These are phyloP conservation scores for Drosophila infuscata DNA, from an alignment of 2,888 invertebrate genomes.

Conservation along the genomic window DNA sequence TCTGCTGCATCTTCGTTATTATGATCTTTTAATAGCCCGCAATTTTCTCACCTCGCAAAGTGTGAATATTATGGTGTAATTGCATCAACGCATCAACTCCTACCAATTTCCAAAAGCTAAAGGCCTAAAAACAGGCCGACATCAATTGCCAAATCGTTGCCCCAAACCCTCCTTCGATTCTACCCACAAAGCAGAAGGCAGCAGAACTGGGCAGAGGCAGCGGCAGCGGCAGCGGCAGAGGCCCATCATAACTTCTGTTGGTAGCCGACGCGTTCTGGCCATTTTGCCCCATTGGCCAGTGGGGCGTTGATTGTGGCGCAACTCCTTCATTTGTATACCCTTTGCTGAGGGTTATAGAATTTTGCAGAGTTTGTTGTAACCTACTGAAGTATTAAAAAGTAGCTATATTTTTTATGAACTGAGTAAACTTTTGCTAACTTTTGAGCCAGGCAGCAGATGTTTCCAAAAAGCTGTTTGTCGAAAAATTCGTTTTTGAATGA, in stretches of 20 bases:
- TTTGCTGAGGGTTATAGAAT: neutral
- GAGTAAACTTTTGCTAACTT: too few relatives aligned
- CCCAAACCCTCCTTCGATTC: neutral
- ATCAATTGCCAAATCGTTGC: constrained; percentile 74
- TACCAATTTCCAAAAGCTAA: constrained; percentile 82
- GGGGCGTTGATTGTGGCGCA: constrained; percentile 78
- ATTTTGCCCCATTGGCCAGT: constrained; percentile 52
- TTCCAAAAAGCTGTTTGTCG: too few relatives aligned
- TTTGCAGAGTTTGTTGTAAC: neutral
- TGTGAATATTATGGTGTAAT: constrained; percentile 86
- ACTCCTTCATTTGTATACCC: constrained; percentile 67
- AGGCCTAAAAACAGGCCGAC: constrained; percentile 74
- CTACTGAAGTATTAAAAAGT: neutral
- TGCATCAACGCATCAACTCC: constrained; percentile 85
- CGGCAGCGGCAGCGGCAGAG: neutral
- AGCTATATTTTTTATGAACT: too few relatives aligned
- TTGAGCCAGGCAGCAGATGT: too few relatives aligned
- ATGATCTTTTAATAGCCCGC: constrained; percentile 86
- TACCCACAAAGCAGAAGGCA: constrained; percentile 2
- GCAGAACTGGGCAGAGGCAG: neutral
- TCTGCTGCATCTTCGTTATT: constrained; percentile 76
- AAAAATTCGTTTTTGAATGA: too few relatives aligned
- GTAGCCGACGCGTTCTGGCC: constrained; percentile 42
- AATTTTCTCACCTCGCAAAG: constrained; percentile 86
- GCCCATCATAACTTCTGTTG: constrained; percentile 77